Percentiles rank a stretch among this genome's conserved stretches.
These are phyloP conservation scores for Taphrorychus bicolor DNA, from an alignment of 2,888 invertebrate species.

Conservation along the genomic window DNA sequence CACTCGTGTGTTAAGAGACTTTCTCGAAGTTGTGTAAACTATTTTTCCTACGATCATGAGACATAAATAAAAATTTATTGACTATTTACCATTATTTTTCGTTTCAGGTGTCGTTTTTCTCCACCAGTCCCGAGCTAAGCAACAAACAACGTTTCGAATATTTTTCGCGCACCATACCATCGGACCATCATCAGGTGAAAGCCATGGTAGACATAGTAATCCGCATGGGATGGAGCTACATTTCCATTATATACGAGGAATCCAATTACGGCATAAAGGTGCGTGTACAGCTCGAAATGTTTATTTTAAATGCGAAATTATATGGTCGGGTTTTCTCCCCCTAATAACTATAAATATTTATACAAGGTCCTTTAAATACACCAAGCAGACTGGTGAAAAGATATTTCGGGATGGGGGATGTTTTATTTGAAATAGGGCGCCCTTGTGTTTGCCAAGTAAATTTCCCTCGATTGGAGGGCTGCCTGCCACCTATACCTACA, in stretches of 20 bases:
- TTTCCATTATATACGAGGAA: constrained; percentile 95
- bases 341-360: not conserved
- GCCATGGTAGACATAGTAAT: constrained; percentile 95
- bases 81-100: not conserved
- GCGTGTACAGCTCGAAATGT: not conserved
- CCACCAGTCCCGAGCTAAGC: constrained; percentile 91
- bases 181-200: constrained; percentile 92
- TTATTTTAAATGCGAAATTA: not conserved
- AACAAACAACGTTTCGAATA: constrained; percentile 95
- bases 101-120: constrained; percentile 91
- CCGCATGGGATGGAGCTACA: constrained; percentile 89
- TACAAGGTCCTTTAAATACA: not conserved
- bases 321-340: not conserved
- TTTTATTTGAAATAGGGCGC: too few relatives aligned
- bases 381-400: not conserved
- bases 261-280: constrained; percentile 96
- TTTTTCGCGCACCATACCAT: constrained; percentile 93
- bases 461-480: constrained; percentile 1
- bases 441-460: not conserved
- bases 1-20: too few relatives aligned
- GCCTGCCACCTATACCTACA: not conserved
- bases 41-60: too few relatives aligned
- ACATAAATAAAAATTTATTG: too few relatives aligned
- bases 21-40: too few relatives aligned
- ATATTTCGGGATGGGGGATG: too few relatives aligned